Evolutionary conservation across 2,888 invertebrate genomes (phyloP).

Genomic region (Polietes domitor): DNA sequence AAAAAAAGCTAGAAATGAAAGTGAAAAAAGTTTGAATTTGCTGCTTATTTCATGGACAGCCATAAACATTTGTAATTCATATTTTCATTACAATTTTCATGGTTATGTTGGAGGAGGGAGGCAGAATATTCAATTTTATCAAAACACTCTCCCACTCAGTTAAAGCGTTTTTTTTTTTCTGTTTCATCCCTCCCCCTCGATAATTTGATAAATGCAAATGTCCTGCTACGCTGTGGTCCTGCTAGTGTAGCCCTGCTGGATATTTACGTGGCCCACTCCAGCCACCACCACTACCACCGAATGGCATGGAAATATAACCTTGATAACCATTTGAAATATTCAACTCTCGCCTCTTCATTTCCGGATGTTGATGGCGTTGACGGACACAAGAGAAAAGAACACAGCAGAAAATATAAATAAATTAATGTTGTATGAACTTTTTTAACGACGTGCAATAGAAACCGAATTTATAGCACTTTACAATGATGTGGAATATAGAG

Average conservation of each 20-base stretch:
- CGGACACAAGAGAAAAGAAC: constrained; percentile 45
- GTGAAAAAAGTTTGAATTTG: constrained; percentile 40
- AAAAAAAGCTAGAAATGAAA: constrained; percentile 48
- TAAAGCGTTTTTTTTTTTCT: constrained; percentile 28
- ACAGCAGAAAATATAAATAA: constrained; percentile 22
- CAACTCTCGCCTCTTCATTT: constrained; percentile 53
- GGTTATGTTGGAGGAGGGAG: neutral
- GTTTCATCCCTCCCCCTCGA: constrained; percentile 59
- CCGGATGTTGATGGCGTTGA: constrained; percentile 56
- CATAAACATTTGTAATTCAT: constrained; percentile 59
- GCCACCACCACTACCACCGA: neutral
- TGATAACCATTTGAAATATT: constrained; percentile 40
- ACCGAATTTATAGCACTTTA: neutral
- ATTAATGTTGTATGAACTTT: constrained; percentile 15
- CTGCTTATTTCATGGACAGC: constrained; percentile 39
- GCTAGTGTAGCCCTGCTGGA: neutral
- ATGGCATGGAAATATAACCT: constrained; percentile 14
- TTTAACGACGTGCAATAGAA: neutral
- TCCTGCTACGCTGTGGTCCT: constrained; percentile 36
- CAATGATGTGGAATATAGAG: neutral
- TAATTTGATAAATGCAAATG: constrained; percentile 68
- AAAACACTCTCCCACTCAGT: neutral
- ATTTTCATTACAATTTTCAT: constrained; percentile 43
- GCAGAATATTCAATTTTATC: constrained; percentile 49
- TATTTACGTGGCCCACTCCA: neutral